Evolutionary conservation across 2,888 invertebrate species (phyloP).

Genomic region (Lobophora halterata): DNA sequence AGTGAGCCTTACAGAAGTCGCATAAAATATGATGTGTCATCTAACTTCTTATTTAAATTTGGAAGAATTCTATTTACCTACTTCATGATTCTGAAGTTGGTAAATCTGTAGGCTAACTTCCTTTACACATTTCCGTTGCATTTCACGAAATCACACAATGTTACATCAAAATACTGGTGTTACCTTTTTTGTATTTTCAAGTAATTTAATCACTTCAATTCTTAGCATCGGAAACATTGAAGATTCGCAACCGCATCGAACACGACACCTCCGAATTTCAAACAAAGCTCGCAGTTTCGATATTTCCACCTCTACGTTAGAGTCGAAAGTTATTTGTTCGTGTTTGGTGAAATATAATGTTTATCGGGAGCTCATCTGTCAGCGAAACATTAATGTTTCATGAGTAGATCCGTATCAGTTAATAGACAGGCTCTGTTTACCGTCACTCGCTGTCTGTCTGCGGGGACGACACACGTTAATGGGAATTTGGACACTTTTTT

Average conservation of each 20-base stretch:
- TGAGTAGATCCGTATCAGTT: slow-evolving; percentile 76
- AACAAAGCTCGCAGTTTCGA: slow-evolving; percentile 9
- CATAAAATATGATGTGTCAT: no score
- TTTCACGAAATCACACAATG: no score
- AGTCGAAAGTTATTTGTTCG: slow-evolving; percentile 16
- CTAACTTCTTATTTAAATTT: no score
- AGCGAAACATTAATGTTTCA: slow-evolving; percentile 71
- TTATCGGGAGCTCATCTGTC: slow-evolving; percentile 71
- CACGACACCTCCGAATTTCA: slow-evolving; percentile 43
- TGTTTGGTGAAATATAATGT: slow-evolving; percentile 44
- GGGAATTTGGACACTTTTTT: slow-evolving; percentile 29
- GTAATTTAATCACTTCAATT: slow-evolving; percentile 11
- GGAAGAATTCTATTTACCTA: no score
- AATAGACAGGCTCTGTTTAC: slow-evolving; percentile 68
- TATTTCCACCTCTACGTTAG: slow-evolving; percentile 6
- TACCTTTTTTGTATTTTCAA: neutral
- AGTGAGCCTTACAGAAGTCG: no score
- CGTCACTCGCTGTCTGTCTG: slow-evolving; percentile 58
- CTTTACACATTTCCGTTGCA: no score
- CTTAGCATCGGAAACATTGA: slow-evolving; percentile 3
- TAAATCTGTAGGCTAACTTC: no score
- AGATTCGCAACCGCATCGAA: slow-evolving; percentile 43
- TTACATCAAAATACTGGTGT: no score
- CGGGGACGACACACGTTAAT: slow-evolving; percentile 39
- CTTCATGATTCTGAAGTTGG: no score